Evolutionary conservation across 2,888 invertebrate species (phyloP).

Genomic region (Thera britannica): DNA sequence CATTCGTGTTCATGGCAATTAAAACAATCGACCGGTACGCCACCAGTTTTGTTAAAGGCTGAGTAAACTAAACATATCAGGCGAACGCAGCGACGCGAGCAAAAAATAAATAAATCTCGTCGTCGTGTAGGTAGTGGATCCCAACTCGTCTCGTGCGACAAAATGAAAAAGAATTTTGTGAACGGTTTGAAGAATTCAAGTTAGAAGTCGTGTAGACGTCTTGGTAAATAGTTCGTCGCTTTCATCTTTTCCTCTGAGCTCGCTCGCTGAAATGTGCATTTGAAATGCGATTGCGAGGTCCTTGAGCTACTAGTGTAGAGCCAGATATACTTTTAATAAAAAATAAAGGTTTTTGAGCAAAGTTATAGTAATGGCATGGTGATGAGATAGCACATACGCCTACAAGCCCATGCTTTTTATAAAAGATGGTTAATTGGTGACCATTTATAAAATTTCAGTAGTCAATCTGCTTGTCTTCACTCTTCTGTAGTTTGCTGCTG

Average conservation of each 20-base stretch:
- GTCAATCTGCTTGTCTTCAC: too few relatives aligned
- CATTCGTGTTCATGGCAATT: conserved; percentile 5
- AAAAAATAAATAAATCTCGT: not conserved
- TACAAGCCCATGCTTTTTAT: too few relatives aligned
- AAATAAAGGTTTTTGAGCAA: not conserved
- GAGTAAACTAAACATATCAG: not conserved
- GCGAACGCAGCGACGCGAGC: not conserved
- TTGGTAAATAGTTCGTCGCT: conserved; percentile 1
- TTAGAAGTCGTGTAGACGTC: not conserved
- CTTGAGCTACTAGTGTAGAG: not conserved
- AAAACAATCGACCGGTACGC: conserved; percentile 8
- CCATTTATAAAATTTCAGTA: too few relatives aligned
- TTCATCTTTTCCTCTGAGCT: conserved; percentile 2
- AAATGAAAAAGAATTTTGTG: not conserved
- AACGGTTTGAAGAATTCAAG: conserved; percentile 1
- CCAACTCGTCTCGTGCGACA: not conserved
- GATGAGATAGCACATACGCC: not conserved
- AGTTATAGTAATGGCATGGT: not conserved
- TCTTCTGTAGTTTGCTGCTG: too few relatives aligned
- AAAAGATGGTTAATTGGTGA: too few relatives aligned
- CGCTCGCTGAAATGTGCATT: not conserved
- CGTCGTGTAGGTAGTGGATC: not conserved
- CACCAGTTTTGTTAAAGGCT: not conserved
- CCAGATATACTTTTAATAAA: not conserved
- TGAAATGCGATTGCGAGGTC: not conserved